phyloP scores from a whole-genome alignment of 2,113 vertebrate species.

The Macquaria ambigua region DNA sequence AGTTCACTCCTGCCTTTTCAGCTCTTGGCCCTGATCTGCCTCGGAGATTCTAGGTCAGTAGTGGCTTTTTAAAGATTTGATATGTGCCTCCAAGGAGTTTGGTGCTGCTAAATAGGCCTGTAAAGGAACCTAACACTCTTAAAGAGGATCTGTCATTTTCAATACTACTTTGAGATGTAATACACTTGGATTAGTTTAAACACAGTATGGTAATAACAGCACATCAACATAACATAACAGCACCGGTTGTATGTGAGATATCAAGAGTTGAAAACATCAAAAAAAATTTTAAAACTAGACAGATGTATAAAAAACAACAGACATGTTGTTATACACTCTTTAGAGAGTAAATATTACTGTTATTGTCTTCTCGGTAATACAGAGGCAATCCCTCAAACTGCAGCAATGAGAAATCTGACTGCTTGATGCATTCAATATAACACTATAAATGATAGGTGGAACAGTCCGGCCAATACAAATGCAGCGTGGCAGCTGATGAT shows the following conservation, averaged over 20 bases:
- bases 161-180: neutral
- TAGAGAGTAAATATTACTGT: neutral
- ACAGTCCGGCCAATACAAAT: neutral
- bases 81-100: constrained; percentile 53
- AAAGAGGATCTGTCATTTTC: constrained; percentile 35
- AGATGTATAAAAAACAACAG: neutral
- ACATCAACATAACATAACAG: too few relatives aligned
- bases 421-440: neutral
- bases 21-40: constrained; percentile 39
- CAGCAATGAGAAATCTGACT: neutral
- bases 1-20: constrained; percentile 46
- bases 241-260: neutral
- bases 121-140: constrained; percentile 32
- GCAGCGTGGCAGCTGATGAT: neutral
- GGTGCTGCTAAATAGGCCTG: constrained; percentile 49
- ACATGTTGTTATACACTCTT: neutral
- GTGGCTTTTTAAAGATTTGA: constrained; percentile 73
- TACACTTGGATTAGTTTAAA: neutral
- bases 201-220: too few relatives aligned
- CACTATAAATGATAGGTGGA: neutral
- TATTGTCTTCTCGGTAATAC: neutral
- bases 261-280: neutral
- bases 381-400: neutral
- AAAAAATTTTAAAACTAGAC: neutral
- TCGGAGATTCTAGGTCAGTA: constrained; percentile 68